Conservation (phyloP, 2,797 vertebrate genomes). For the Fratercula arctica region DNA sequence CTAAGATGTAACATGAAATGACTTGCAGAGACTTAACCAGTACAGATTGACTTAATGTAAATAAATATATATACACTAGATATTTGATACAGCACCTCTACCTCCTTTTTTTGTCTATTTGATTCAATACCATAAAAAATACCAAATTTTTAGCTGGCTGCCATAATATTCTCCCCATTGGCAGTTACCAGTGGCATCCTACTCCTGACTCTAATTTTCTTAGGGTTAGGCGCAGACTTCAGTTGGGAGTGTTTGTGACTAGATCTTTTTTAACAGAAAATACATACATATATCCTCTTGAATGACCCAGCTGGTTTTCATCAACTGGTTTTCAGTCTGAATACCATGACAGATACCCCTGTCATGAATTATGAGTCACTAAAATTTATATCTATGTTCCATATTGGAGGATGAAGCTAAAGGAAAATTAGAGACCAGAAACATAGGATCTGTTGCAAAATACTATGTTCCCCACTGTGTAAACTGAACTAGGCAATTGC, state of each 20-base stretch:
- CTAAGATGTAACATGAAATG: background rate
- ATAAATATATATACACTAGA: background rate
- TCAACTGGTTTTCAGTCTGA: background rate
- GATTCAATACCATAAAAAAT: background rate
- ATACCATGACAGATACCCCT: background rate
- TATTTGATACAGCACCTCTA: background rate
- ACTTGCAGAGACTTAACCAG: background rate
- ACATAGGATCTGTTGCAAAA: background rate
- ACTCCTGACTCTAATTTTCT: background rate
- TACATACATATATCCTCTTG: background rate
- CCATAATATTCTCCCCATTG: background rate
- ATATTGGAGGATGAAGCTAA: background rate
- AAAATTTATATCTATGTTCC: background rate
- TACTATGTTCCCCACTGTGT: background rate
- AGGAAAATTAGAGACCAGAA: background rate
- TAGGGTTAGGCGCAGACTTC: background rate
- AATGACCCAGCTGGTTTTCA: background rate
- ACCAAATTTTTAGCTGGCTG: background rate
- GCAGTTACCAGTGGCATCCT: background rate
- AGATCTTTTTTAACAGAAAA: background rate
- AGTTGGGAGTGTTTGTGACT: background rate
- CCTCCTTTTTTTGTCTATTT: background rate
- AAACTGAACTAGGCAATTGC: background rate
- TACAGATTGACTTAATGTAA: background rate
- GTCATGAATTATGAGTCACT: background rate